These are phyloP conservation scores for Papilio protenor DNA, from an alignment of 2,888 invertebrate species.

Conservation along the genomic window DNA sequence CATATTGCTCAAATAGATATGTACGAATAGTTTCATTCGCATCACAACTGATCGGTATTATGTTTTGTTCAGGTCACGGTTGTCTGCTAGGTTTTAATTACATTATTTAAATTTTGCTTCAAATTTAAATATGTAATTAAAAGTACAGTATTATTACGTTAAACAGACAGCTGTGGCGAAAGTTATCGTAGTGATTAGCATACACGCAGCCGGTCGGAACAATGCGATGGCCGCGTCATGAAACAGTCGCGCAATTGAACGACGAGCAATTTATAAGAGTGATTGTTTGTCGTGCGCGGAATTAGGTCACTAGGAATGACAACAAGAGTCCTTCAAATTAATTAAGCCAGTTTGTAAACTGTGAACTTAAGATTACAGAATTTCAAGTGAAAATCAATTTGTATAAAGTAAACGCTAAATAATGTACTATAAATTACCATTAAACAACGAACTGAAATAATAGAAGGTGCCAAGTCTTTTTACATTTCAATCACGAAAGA, in stretches of 20 bases:
- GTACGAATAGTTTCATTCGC: background rate
- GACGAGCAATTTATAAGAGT: conserved; percentile 26
- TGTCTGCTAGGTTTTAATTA: background rate
- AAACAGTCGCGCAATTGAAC: conserved; percentile 32
- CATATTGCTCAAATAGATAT: background rate
- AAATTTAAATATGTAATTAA: conserved; percentile 17
- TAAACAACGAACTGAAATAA: background rate
- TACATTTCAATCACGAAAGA: conserved; percentile 16
- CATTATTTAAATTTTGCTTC: background rate
- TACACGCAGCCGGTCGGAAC: conserved; percentile 33
- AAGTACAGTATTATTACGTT: conserved; percentile 15
- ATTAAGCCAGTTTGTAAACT: background rate
- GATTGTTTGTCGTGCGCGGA: conserved; percentile 7
- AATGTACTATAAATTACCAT: background rate
- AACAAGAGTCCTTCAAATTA: background rate
- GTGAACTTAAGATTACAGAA: background rate
- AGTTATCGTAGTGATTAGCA: conserved; percentile 33
- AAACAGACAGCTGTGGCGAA: conserved; percentile 30
- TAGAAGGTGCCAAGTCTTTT: background rate
- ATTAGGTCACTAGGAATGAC: conserved; percentile 22
- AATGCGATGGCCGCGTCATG: conserved; percentile 33
- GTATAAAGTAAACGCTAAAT: background rate
- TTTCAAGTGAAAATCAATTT: background rate
- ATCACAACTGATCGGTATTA: background rate
- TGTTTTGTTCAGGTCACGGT: background rate